These are phyloP conservation scores for Trilocha varians DNA, from an alignment of 2,888 invertebrate genomes.

Conservation along the genomic window DNA sequence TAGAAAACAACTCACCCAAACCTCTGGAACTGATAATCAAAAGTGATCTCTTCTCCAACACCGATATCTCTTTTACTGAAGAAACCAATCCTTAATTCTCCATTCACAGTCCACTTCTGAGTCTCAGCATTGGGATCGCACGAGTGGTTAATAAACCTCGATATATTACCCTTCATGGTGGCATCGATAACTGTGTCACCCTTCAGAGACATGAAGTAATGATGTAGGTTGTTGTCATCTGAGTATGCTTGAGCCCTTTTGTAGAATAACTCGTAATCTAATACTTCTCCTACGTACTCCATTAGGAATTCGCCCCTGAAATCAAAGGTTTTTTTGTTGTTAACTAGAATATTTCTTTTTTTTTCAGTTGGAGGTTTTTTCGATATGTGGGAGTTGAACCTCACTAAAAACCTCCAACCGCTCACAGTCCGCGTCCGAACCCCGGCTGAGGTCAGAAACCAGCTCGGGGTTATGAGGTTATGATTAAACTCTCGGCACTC, in stretches of 20 bases:
- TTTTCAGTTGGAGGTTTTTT: too few relatives aligned
- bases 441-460: too few relatives aligned
- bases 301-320: conserved; percentile 93
- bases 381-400: too few relatives aligned
- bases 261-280: conserved; percentile 92
- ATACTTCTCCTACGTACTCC: conserved; percentile 98
- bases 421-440: too few relatives aligned
- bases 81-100: conserved; percentile 95
- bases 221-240: conserved; percentile 90
- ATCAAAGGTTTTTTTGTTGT: conserved; percentile 12
- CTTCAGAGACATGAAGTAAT: conserved; percentile 97
- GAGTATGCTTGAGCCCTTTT: conserved; percentile 91
- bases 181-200: conserved; percentile 93
- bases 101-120: conserved; percentile 97
- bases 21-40: conserved; percentile 98
- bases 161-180: conserved; percentile 94
- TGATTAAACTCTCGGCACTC: too few relatives aligned
- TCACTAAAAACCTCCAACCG: too few relatives aligned
- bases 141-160: conserved; percentile 98
- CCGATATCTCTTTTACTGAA: conserved; percentile 89
- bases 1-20: conserved; percentile 81
- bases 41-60: conserved; percentile 96
- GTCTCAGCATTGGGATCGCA: conserved; percentile 99
- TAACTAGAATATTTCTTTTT: too few relatives aligned
- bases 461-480: too few relatives aligned